Conservation (phyloP, 2,888 invertebrate species). For the Troilus luridus region DNA sequence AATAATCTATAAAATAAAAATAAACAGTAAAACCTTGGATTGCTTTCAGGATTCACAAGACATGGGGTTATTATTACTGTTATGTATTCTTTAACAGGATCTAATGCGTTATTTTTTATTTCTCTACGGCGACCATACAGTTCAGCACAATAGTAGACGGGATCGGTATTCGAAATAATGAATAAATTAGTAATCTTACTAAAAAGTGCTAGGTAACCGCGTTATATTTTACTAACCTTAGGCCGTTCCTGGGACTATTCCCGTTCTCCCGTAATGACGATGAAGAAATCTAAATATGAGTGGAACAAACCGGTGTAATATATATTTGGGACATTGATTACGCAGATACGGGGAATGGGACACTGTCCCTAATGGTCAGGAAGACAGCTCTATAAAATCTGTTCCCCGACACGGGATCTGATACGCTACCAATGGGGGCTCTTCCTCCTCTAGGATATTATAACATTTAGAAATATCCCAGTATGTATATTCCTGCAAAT, state of each 20-base stretch:
- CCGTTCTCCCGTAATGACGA: background rate
- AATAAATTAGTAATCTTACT: background rate
- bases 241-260: background rate
- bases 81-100: too few species aligned
- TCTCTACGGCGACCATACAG: too few species aligned
- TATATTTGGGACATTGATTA: background rate
- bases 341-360: background rate
- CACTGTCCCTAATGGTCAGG: background rate
- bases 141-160: background rate
- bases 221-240: background rate
- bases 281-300: constrained; percentile 4
- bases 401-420: background rate
- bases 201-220: background rate
- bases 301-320: background rate
- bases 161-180: background rate
- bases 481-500: background rate
- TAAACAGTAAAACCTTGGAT: too few species aligned
- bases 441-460: background rate
- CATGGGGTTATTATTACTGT: too few species aligned
- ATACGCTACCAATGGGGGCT: background rate
- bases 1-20: too few species aligned
- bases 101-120: too few species aligned
- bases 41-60: too few species aligned
- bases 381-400: background rate
- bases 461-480: background rate